Conservation (phyloP, 2,888 invertebrate species). For the Heteromyza rotundicornis region DNA sequence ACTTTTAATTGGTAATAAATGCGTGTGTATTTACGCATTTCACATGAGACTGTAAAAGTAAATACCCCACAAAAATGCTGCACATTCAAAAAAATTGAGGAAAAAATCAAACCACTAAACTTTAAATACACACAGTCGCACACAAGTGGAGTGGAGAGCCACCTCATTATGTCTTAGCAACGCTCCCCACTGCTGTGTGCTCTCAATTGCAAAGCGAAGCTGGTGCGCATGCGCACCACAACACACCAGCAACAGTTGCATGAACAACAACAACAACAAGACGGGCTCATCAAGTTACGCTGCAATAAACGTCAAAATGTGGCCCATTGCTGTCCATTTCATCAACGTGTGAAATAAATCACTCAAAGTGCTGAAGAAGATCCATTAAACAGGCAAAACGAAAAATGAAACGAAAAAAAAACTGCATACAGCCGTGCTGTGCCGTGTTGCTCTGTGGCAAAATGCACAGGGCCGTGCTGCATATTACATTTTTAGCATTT, state of each 20-base stretch:
- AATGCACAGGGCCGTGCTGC: constrained; percentile 13
- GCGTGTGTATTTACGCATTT: too few species aligned
- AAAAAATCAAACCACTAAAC: too few species aligned
- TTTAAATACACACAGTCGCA: neutral
- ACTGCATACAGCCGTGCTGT: neutral
- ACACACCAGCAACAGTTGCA: too few species aligned
- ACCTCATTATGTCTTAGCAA: constrained; percentile 44
- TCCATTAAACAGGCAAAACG: constrained; percentile 34
- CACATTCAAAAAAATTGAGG: too few species aligned
- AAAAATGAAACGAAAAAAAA: constrained; percentile 9
- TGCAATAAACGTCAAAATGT: constrained; percentile 60
- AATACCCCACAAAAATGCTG: too few species aligned
- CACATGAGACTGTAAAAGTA: too few species aligned
- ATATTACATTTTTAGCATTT: constrained; percentile 51
- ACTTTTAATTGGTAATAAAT: too few species aligned
- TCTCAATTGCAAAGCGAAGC: neutral
- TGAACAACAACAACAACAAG: neutral
- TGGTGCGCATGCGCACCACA: constrained; percentile 49
- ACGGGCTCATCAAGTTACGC: constrained; percentile 27
- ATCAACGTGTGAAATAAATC: constrained; percentile 63
- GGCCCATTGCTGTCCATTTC: constrained; percentile 62
- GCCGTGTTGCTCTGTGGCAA: constrained; percentile 44
- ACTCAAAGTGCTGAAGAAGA: constrained; percentile 57
- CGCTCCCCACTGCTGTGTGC: neutral
- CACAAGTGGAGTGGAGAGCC: constrained; percentile 21